Percentiles rank a stretch among this genome's conserved stretches.
phyloP scores from a whole-genome alignment of 2,113 vertebrate genomes.

The Craseonycteris thonglongyai region DNA sequence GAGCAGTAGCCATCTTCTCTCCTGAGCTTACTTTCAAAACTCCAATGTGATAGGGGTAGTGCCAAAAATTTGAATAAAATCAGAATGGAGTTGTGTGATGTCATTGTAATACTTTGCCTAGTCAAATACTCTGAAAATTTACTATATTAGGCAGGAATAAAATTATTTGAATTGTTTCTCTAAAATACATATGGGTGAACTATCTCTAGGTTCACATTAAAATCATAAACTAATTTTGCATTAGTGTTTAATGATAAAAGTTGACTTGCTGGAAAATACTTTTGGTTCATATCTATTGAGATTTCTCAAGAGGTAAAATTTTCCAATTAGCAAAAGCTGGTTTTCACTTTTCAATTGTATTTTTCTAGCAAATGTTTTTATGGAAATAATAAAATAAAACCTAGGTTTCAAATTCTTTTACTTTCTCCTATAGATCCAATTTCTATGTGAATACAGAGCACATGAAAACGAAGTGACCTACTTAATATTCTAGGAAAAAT shows the following conservation, averaged over 20 bases:
- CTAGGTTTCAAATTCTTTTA: neutral
- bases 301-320: neutral
- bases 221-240: neutral
- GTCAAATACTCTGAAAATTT: neutral
- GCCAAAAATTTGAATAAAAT: conserved; percentile 36
- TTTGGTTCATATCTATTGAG: neutral
- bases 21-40: neutral
- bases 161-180: neutral
- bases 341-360: neutral
- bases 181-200: neutral
- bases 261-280: neutral
- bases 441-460: neutral
- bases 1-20: neutral
- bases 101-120: neutral
- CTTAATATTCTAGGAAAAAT: neutral
- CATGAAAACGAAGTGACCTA: neutral
- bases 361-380: neutral
- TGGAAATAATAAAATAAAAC: neutral
- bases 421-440: neutral
- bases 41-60: neutral
- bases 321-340: neutral
- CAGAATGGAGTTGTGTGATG: conserved; percentile 18
- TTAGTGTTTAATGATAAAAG: neutral
- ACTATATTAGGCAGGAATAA: neutral
- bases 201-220: neutral